phyloP scores from a whole-genome alignment of 1,140 invertebrate species.

The Macrostomum lignano region DNA sequence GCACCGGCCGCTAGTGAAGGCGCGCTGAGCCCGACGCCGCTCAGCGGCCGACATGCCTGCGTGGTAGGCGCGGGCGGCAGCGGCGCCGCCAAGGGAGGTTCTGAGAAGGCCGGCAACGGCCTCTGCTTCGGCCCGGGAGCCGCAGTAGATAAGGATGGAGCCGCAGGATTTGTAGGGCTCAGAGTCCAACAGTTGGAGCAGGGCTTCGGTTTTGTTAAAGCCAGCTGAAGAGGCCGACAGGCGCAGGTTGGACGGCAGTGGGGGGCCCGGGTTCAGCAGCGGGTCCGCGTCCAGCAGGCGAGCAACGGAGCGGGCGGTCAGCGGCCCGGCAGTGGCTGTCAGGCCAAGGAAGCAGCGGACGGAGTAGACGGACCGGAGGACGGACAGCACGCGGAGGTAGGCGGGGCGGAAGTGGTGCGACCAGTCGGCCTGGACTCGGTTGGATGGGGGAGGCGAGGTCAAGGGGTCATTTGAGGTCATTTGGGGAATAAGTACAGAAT shows the following conservation, averaged over 20 bases:
- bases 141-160: constrained; percentile 79
- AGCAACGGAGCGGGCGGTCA: constrained; percentile 46
- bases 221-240: constrained; percentile 33
- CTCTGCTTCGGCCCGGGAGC: constrained; percentile 56
- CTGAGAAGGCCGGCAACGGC: constrained; percentile 48
- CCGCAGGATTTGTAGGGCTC: constrained; percentile 35
- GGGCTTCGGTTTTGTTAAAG: constrained; percentile 26
- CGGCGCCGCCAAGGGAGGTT: constrained; percentile 33
- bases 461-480: too few relatives aligned
- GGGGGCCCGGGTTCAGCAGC: constrained; percentile 46
- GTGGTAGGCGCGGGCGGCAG: constrained; percentile 57
- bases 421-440: constrained; percentile 89
- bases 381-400: constrained; percentile 60
- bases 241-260: constrained; percentile 50
- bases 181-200: constrained; percentile 44
- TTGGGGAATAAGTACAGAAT: too few relatives aligned
- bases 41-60: constrained; percentile 51
- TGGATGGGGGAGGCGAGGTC: too few relatives aligned
- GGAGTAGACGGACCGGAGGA: constrained; percentile 47
- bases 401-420: constrained; percentile 90
- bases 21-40: constrained; percentile 51
- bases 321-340: constrained; percentile 60
- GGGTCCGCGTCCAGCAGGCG: constrained; percentile 37
- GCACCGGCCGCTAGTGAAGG: constrained; percentile 51
- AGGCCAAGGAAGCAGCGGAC: constrained; percentile 59